A percentile compares a stretch with the other conserved stretches of the same genome.
Conservation (phyloP, 2,797 vertebrate genomes). For the Falco peregrinus region DNA sequence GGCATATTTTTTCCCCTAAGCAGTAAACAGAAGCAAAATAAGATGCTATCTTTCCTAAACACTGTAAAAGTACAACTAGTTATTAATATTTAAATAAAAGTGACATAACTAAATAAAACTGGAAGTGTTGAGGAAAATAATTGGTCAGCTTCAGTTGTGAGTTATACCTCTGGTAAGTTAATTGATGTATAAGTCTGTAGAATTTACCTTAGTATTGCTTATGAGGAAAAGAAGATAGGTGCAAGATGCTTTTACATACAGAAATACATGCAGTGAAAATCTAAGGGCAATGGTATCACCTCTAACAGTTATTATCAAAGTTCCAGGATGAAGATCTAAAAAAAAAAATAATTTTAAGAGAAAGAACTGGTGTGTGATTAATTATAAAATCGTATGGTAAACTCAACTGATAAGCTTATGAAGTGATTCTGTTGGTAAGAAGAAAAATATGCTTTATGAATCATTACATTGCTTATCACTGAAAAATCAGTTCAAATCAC, state of each 20-base stretch:
- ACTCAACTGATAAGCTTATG: background rate
- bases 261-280: background rate
- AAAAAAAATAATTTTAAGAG: background rate
- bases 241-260: background rate
- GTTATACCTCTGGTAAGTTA: background rate
- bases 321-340: background rate
- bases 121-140: background rate
- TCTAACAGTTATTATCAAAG: background rate
- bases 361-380: background rate
- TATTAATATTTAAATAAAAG: background rate
- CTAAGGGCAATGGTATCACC: background rate
- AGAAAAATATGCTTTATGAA: conserved; percentile 41
- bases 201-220: background rate
- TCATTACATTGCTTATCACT: conserved; percentile 14
- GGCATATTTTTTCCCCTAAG: background rate
- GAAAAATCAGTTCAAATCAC: background rate
- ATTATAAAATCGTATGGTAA: background rate
- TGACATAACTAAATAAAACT: background rate
- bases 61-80: background rate
- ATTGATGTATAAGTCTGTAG: background rate
- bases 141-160: background rate
- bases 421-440: background rate
- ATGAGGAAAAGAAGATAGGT: background rate
- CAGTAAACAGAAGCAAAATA: background rate
- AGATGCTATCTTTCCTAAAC: background rate